Percentiles rank a stretch among this genome's conserved stretches.
These are phyloP conservation scores for Malacosoma neustria DNA, from an alignment of 2,888 invertebrate species.

Conservation along the genomic window DNA sequence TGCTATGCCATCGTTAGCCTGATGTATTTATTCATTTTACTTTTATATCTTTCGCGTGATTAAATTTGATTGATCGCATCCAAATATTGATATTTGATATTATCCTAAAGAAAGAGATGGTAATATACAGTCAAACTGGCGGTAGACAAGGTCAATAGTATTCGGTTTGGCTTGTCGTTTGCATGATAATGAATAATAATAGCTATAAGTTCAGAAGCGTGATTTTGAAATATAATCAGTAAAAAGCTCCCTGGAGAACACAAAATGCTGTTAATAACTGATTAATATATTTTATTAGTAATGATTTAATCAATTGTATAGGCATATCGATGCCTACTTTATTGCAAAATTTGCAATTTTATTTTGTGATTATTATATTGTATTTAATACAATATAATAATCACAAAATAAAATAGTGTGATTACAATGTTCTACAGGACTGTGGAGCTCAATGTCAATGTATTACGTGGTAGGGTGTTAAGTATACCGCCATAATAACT, in stretches of 20 bases:
- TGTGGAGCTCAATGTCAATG: no score
- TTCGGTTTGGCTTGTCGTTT: constrained; percentile 25
- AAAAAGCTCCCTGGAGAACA: constrained; percentile 12
- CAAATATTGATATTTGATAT: constrained; percentile 70
- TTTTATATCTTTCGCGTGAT: constrained; percentile 72
- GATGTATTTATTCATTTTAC: constrained; percentile 71
- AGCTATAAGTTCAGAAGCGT: constrained; percentile 36
- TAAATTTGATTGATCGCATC: constrained; percentile 72
- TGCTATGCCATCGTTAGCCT: constrained; percentile 47
- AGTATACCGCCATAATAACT: no score
- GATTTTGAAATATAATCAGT: constrained; percentile 14
- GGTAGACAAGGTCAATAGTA: constrained; percentile 18
- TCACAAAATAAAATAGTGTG: no score
- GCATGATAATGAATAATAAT: constrained; percentile 38
- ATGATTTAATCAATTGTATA: no score
- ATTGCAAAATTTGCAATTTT: no score
- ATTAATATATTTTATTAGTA: no score
- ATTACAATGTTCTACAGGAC: no score
- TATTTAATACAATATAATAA: no score
- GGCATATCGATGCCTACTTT: no score
- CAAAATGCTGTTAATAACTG: no score
- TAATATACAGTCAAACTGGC: constrained; percentile 14
- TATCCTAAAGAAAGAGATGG: constrained; percentile 34
- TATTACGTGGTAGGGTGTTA: no score
- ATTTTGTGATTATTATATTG: no score